Evolutionary conservation across 2,797 vertebrate genomes (phyloP), one percentile per base, ranked within the genome.

Genomic region (Cossypha caffra): DNA sequence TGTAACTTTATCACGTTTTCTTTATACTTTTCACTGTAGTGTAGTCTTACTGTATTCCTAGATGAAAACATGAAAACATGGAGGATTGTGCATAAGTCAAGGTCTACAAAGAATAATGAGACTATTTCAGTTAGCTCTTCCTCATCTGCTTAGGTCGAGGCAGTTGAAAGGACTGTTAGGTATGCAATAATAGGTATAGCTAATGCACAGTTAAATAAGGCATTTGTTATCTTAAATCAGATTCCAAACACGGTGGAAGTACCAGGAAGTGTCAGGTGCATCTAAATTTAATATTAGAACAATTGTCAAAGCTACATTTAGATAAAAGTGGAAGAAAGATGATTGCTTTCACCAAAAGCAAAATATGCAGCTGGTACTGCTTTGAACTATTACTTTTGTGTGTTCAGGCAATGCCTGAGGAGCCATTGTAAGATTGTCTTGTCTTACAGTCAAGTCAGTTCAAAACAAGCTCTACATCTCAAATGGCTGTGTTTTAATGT

Each of bases 341-440:
- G 29, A 61, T 87, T 1, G 3, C 47, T 76, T 92, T 87, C 77
- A 91, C 59, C 33, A 63, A 38, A 80, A 91, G 67, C 52, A 78
- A 94, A 96, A 66, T 63, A 67, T 29, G 74, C 63, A 82, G 50
- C 63, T 88, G 26, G 19, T 86, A 54, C 28, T 67, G 13, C 86
- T 97, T 94, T 95, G 94, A 93, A 86, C 74, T 94, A 13, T 31
- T 78, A 13, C 61, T 92, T 76, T 40, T 74, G 50, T 73, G 64
- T 69, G 51, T n/a, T 88, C 66, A 86, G 76, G 80, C 66, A 48
- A 4, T 66, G 76, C 86, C 37, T 81, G 40, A 90, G 43, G 74
- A 94, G 4, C 42, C 42, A n/a, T 84, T 79, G 37, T 68, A 61
- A 59, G 25, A 24, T 73, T 93, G 77, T 66, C 64, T 80, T 93